Conservation (phyloP, 2,113 vertebrate genomes). For the Antechinus stuartii region DNA sequence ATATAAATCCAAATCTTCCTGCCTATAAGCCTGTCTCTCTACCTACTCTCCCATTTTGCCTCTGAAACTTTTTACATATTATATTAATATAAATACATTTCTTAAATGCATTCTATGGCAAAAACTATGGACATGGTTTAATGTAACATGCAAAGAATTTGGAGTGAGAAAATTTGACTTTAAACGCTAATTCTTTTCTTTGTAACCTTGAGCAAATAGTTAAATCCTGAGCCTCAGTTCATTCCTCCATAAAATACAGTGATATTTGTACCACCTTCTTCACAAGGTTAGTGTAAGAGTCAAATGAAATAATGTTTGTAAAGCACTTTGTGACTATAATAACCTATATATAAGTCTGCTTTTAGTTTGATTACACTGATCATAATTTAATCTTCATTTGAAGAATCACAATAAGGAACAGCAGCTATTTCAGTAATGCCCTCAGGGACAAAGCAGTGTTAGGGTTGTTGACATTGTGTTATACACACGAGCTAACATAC, state of each 20-base stretch:
- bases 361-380: neutral
- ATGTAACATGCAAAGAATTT: neutral
- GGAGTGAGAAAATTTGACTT: neutral
- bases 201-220: neutral
- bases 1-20: neutral
- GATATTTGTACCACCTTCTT: neutral
- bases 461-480: neutral
- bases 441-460: neutral
- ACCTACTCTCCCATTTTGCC: neutral
- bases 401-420: neutral
- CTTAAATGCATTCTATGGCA: neutral
- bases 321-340: neutral
- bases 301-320: neutral
- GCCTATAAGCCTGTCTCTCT: neutral
- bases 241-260: neutral
- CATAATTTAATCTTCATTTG: neutral
- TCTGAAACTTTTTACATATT: neutral
- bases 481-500: neutral
- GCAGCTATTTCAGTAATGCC: neutral
- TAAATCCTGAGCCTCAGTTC: neutral
- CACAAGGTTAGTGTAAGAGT: neutral
- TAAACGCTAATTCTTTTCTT: neutral
- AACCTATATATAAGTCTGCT: neutral
- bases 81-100: neutral
- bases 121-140: neutral